Percentiles rank a stretch among this genome's conserved stretches.
These are phyloP conservation scores for Carcina quercana DNA, from an alignment of 2,888 invertebrate genomes.

Conservation along the genomic window DNA sequence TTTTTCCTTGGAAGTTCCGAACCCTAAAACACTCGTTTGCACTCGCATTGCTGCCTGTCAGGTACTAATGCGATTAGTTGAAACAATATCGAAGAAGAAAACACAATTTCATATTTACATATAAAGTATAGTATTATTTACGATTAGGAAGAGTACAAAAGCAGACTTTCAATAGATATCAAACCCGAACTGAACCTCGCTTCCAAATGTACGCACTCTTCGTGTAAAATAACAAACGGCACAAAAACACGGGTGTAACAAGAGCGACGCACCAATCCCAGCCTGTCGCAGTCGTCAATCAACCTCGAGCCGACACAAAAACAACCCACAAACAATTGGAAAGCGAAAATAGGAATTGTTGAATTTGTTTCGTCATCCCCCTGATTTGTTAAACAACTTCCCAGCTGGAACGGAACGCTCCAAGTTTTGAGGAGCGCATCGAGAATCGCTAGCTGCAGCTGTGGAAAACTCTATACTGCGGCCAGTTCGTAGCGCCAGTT, in stretches of 20 bases:
- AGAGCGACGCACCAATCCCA: conserved; percentile 29
- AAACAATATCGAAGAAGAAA: no score
- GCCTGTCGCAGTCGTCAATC: conserved; percentile 34
- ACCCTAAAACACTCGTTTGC: no score
- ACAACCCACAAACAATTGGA: conserved; percentile 34
- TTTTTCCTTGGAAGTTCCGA: no score
- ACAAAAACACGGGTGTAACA: conserved; percentile 25
- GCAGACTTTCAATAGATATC: no score
- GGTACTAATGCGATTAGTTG: no score
- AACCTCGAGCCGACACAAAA: conserved; percentile 24
- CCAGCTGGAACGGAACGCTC: conserved; percentile 21
- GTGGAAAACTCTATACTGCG: neutral
- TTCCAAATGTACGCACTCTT: no score
- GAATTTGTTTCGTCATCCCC: conserved; percentile 35
- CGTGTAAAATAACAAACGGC: conserved; percentile 15
- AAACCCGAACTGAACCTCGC: no score
- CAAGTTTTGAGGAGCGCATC: conserved; percentile 14
- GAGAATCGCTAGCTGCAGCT: conserved; percentile 10
- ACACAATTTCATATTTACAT: no score
- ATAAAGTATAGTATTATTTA: no score
- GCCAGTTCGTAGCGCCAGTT: neutral
- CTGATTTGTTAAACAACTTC: conserved; percentile 34
- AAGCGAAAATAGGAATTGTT: conserved; percentile 37
- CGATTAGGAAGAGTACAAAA: no score
- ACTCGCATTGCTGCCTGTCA: no score